Conservation (phyloP, 2,113 vertebrate species). For the Alligator mississippiensis region DNA sequence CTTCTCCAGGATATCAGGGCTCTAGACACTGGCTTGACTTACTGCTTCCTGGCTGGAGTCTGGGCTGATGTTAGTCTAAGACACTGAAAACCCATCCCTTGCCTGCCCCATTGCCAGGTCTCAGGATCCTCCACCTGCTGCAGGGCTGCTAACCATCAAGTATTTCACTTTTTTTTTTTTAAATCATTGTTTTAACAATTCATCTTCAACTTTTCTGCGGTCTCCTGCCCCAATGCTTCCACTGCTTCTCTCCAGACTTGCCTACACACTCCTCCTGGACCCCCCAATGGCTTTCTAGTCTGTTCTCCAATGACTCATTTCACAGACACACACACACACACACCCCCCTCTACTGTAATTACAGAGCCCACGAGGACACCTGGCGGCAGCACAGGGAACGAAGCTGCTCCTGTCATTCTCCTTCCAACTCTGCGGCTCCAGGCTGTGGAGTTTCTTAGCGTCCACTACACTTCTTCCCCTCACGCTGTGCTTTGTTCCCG, state of each 20-base stretch:
- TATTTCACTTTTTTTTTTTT: background rate
- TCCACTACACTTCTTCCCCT: constrained; percentile 65
- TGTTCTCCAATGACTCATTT: background rate
- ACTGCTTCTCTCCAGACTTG: background rate
- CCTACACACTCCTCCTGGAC: background rate
- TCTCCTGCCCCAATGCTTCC: background rate
- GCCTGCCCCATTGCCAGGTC: background rate
- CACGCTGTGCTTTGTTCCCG: constrained; percentile 56
- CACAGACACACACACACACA: background rate
- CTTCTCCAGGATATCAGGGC: background rate
- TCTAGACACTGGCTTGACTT: background rate
- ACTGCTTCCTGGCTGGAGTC: background rate
- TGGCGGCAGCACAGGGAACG: constrained; percentile 66
- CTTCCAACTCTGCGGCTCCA: constrained; percentile 40
- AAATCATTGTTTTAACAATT: background rate
- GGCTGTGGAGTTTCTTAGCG: constrained; percentile 49
- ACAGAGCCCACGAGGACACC: constrained; percentile 59
- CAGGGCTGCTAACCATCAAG: background rate
- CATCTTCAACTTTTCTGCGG: background rate
- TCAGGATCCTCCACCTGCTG: constrained; percentile 34
- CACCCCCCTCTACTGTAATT: background rate
- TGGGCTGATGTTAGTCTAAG: background rate
- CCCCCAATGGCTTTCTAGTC: background rate
- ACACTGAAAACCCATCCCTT: background rate
- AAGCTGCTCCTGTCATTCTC: background rate